A percentile compares a stretch with the other conserved stretches of the same genome.
Evolutionary conservation across 2,113 vertebrate genomes (phyloP).

Genomic region (Glaucidium brasilianum): DNA sequence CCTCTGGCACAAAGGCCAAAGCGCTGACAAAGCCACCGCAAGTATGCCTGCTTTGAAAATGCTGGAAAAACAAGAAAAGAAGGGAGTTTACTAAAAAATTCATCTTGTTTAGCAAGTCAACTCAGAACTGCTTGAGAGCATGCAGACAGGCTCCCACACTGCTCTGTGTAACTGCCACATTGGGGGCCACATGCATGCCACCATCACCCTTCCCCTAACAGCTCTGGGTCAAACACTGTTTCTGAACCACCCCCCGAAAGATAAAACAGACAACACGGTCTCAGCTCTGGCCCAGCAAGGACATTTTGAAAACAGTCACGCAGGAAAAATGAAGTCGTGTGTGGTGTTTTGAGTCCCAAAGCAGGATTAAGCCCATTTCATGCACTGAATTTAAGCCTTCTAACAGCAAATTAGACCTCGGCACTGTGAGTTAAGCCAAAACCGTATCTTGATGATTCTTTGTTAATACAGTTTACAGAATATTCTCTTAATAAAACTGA

Average conservation of each 20-base stretch:
- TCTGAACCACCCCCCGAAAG: too few relatives aligned
- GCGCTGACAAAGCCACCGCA: fast-evolving
- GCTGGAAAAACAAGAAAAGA: not conserved
- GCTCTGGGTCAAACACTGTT: not conserved
- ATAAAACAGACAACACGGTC: fast-evolving
- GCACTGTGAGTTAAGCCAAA: not conserved
- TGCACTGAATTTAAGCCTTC: not conserved
- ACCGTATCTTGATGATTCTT: not conserved
- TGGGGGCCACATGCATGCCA: fast-evolving
- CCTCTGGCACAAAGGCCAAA: not conserved
- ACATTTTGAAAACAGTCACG: not conserved
- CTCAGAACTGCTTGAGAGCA: not conserved
- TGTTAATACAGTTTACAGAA: not conserved
- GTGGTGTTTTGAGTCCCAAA: not conserved
- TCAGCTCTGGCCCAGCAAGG: not conserved
- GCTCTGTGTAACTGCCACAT: fast-evolving
- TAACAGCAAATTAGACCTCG: not conserved
- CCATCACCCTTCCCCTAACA: fast-evolving
- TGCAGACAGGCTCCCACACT: too few relatives aligned
- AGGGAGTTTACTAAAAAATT: not conserved
- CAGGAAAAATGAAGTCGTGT: not conserved
- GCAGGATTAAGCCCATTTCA: not conserved
- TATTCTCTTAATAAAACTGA: not conserved
- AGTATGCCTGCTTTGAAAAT: not conserved
- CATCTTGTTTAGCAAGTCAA: not conserved